Conservation (phyloP, 1,140 invertebrate genomes). For the Drosophila auraria region DNA sequence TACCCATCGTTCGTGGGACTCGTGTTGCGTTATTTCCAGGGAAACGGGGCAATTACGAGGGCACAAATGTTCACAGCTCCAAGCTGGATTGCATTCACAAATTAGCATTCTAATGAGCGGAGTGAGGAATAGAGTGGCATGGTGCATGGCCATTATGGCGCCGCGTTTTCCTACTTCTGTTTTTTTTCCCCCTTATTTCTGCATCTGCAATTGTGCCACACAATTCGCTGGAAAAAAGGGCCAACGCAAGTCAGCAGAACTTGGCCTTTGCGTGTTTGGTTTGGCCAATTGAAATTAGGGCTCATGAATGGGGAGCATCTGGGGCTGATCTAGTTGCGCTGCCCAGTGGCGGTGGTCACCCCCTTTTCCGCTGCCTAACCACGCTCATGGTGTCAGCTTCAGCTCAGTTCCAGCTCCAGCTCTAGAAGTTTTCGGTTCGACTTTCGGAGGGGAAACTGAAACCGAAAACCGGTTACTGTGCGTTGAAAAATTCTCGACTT, state of each 20-base stretch:
- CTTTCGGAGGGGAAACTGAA: conserved; percentile 35
- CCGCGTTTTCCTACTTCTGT: conserved; percentile 38
- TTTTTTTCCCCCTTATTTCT: background rate
- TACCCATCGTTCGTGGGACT: conserved; percentile 38
- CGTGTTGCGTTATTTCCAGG: conserved; percentile 47
- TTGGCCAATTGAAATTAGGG: conserved; percentile 64
- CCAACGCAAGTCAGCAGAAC: conserved; percentile 27
- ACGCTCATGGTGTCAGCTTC: conserved; percentile 50
- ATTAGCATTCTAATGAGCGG: conserved; percentile 77
- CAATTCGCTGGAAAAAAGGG: conserved; percentile 52
- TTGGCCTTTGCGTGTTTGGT: conserved; percentile 72
- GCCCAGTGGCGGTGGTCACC: background rate
- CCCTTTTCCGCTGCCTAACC: conserved; percentile 7
- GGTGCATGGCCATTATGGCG: conserved; percentile 70
- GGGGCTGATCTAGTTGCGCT: conserved; percentile 47
- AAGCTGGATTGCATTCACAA: conserved; percentile 72
- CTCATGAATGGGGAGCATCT: conserved; percentile 63
- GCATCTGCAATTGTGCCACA: conserved; percentile 29
- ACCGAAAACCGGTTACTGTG: conserved; percentile 71
- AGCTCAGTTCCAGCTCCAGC: conserved; percentile 18
- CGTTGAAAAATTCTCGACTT: conserved; percentile 76
- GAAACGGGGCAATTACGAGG: conserved; percentile 53
- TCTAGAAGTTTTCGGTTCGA: conserved; percentile 33
- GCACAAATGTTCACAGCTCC: conserved; percentile 62
- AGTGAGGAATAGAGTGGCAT: conserved; percentile 14